These are phyloP conservation scores for Enoplosus armatus DNA, from an alignment of 2,797 vertebrate species.

Conservation along the genomic window DNA sequence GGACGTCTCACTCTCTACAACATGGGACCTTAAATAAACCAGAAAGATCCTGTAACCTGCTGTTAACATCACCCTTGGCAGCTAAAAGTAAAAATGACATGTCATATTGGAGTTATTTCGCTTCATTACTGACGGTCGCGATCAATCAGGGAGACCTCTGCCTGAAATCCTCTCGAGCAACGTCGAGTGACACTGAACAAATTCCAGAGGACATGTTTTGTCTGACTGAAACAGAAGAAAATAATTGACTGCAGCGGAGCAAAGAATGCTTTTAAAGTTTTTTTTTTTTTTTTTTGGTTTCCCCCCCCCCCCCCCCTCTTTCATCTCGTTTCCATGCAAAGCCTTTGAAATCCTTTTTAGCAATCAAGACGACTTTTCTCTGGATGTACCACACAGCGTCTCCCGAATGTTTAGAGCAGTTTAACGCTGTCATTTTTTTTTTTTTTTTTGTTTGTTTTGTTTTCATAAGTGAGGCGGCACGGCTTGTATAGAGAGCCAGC, in stretches of 20 bases:
- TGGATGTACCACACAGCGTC: conserved; percentile 67
- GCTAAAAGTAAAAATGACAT: background rate
- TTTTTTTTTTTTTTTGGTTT: conserved; percentile 60
- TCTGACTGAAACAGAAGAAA: conserved; percentile 65
- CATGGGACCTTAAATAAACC: background rate
- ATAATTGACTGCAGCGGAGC: conserved; percentile 64
- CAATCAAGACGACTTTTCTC: conserved; percentile 77
- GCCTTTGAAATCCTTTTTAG: conserved; percentile 79
- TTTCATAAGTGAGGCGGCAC: conserved; percentile 75
- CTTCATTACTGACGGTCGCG: background rate
- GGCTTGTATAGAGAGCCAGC: conserved; percentile 62
- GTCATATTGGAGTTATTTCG: background rate
- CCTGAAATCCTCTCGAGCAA: conserved; percentile 35
- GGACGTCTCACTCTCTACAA: too few species aligned
- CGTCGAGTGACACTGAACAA: conserved; percentile 51
- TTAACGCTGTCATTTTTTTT: conserved; percentile 70
- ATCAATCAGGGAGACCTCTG: conserved; percentile 2
- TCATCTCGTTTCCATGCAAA: conserved; percentile 67
- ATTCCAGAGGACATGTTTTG: conserved; percentile 67
- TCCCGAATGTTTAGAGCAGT: conserved; percentile 69
- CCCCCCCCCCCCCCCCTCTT: too few species aligned
- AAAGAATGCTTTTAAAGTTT: conserved; percentile 75
- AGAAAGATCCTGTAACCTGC: background rate
- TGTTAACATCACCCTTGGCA: background rate
- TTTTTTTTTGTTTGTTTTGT: too few species aligned